phyloP scores from a whole-genome alignment of 2,797 vertebrate species.

The Mus minutoides region DNA sequence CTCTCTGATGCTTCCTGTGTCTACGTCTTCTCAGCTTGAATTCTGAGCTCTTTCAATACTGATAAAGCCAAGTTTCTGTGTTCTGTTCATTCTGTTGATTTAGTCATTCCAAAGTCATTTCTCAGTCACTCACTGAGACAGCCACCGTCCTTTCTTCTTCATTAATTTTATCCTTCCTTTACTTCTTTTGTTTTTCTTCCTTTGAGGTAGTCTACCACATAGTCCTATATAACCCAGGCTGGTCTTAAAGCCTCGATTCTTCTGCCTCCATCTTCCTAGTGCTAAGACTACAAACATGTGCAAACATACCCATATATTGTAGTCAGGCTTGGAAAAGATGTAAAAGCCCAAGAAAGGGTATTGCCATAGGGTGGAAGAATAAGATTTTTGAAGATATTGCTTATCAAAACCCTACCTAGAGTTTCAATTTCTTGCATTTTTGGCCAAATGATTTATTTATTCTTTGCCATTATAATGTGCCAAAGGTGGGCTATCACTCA shows the following conservation, averaged over 20 bases:
- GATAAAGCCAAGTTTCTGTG: background rate
- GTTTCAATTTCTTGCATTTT: background rate
- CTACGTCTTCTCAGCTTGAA: background rate
- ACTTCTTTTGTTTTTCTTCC: accelerated
- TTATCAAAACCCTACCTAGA: background rate
- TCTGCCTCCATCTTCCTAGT: background rate
- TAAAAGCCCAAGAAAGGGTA: background rate
- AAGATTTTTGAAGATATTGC: background rate
- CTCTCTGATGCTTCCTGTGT: background rate
- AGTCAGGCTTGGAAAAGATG: background rate
- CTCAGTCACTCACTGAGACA: background rate
- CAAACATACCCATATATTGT: background rate
- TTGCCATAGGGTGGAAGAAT: background rate
- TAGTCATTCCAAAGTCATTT: background rate
- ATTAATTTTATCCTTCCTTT: background rate
- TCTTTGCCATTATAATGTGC: background rate
- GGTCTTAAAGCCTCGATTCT: background rate
- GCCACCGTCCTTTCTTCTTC: background rate
- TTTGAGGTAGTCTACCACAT: background rate
- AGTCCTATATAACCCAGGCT: background rate
- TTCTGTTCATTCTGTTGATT: background rate
- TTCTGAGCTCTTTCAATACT: background rate
- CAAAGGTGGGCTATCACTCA: background rate
- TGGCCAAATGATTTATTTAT: background rate
- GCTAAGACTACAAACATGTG: background rate